Evolutionary conservation across 2,888 invertebrate genomes (phyloP), one percentile per base, ranked within the genome.

Genomic region (Eupithecia pulchellata): DNA sequence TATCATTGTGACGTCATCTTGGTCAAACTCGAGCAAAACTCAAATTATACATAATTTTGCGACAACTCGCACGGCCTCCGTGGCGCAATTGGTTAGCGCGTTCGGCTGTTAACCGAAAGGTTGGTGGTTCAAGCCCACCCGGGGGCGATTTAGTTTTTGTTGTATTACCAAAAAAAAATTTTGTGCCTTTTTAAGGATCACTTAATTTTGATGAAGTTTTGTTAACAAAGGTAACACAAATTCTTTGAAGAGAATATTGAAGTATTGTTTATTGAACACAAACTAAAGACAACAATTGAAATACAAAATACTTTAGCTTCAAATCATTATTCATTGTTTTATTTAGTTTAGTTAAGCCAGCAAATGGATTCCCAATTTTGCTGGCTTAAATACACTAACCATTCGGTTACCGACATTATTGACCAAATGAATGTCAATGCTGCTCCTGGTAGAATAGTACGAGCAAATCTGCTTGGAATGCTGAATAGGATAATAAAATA

Each of bases 31-130:
- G 6, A 29, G 29, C n/a, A 6, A 0, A n/a, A 20, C 20, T 34
- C 4, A 60, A 13, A n/a, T 1, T 20, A 14, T 0, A 14, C 4
- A 61, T 4, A 17, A 61, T 34, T 61, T 61, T 8, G 61, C 11
- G 25, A 6, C 6, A n/a, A 25, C 1, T 20, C 8, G 34, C 61
- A 61, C 25, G 55, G 68, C 65, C 90, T 90, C 86, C 89, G 91
- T 91, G 90, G 91, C 90, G 90, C 91, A 90, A 98, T 97, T 89
- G 98, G 98, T 95, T 97, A 98, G 98, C 98, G 98, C 98, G 98
- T 98, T 98, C 98, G 98, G 98, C 98, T 98, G 98, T 98, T 98
- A 98, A 98, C 98, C 98, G 98, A 98, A 52, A 52, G 52, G 52
- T 52, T 52, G 52, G 52, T 52, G 52, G 52, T 61, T 61, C 61